phyloP scores from a whole-genome alignment of 2,888 invertebrate species.

The Callimorpha dominula region DNA sequence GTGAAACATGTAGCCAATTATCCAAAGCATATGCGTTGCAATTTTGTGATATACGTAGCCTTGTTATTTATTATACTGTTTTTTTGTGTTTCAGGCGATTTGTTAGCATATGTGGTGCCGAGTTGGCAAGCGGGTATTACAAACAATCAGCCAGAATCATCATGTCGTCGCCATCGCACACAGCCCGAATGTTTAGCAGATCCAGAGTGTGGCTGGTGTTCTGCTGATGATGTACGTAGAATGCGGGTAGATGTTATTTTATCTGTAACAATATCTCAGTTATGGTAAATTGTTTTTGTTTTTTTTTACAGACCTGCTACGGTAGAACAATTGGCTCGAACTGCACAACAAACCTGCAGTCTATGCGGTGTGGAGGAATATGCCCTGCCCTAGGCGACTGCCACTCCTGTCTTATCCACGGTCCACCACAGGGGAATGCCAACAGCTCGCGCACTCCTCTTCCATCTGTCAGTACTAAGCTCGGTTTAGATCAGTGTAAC shows the following conservation, averaged over 20 bases:
- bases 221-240: conserved; percentile 88
- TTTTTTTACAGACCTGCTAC: conserved; percentile 88
- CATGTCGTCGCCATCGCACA: conserved; percentile 91
- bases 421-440: conserved; percentile 84
- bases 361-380: conserved; percentile 95
- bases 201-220: conserved; percentile 98
- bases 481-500: conserved; percentile 93
- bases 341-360: conserved; percentile 96
- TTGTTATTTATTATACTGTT: neutral
- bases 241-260: neutral
- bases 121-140: conserved; percentile 92
- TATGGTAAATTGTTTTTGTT: neutral
- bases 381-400: conserved; percentile 96
- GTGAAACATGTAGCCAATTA: too few relatives aligned
- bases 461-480: conserved; percentile 90
- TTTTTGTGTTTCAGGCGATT: conserved; percentile 85
- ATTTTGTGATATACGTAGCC: neutral
- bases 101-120: conserved; percentile 95
- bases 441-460: conserved; percentile 71
- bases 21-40: neutral
- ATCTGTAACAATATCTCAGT: neutral
- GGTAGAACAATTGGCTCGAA: conserved; percentile 95
- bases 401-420: conserved; percentile 95
- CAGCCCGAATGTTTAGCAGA: conserved; percentile 94
- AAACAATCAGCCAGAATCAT: conserved; percentile 91